These are phyloP conservation scores for Latrodectus elegans DNA, from an alignment of 2,888 invertebrate species.

Conservation along the genomic window DNA sequence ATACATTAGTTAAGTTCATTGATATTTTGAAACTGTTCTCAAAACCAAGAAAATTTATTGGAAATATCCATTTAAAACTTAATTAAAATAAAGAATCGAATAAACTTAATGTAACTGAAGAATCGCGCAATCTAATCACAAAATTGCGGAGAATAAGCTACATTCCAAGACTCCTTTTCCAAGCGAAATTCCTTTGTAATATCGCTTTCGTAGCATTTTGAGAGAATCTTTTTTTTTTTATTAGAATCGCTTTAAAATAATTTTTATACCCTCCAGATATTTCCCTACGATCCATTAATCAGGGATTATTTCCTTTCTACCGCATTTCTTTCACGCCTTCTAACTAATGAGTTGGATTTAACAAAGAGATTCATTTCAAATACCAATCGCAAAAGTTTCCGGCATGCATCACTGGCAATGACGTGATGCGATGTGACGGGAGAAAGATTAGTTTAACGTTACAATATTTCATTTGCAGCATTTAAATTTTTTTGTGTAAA, in stretches of 20 bases:
- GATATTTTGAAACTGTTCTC: too few species aligned
- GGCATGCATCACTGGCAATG: constrained; percentile 7
- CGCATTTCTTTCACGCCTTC: not conserved
- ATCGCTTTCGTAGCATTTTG: too few species aligned
- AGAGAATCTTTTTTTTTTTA: not conserved
- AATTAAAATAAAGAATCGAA: too few species aligned
- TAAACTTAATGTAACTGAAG: too few species aligned
- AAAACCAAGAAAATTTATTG: too few species aligned
- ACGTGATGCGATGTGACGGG: constrained; percentile 18
- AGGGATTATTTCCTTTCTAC: constrained; percentile 1
- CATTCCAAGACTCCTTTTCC: not conserved
- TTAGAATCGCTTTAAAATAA: constrained; percentile 22
- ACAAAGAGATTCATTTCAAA: constrained; percentile 48
- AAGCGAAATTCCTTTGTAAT: not conserved
- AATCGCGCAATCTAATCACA: too few species aligned
- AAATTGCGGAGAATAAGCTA: not conserved
- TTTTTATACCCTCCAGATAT: constrained; percentile 21
- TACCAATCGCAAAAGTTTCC: constrained; percentile 37
- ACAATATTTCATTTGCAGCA: constrained; percentile 12
- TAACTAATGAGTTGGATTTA: constrained; percentile 25
- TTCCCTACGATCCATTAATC: constrained; percentile 42
- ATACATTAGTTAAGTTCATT: too few species aligned
- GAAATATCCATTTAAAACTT: too few species aligned
- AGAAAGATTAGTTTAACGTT: constrained; percentile 33
- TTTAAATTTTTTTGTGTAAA: not conserved